Evolutionary conservation across 2,888 invertebrate species (phyloP).

Genomic region (Gnatocerus cornutus): DNA sequence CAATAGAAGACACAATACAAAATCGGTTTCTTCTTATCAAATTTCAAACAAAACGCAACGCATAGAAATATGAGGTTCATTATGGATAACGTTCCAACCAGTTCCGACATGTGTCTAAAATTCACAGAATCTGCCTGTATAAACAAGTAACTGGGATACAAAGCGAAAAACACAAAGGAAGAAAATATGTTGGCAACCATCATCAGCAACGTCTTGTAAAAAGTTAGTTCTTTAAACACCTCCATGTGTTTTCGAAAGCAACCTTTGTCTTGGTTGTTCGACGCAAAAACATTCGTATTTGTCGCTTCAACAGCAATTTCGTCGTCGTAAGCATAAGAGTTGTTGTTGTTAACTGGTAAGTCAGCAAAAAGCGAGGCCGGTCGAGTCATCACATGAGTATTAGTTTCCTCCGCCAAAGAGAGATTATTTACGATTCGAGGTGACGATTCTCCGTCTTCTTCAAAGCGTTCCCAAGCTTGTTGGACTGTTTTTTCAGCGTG

Average conservation of each 20-base stretch:
- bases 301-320: slow-evolving; percentile 51
- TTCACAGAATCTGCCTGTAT: slow-evolving; percentile 59
- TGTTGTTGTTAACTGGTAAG: slow-evolving; percentile 72
- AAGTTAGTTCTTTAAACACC: slow-evolving; percentile 66
- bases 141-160: slow-evolving; percentile 74
- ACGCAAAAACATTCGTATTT: slow-evolving; percentile 63
- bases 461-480: slow-evolving; percentile 58
- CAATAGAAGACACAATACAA: slow-evolving; percentile 70
- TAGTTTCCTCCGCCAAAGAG: slow-evolving; percentile 54
- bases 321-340: slow-evolving; percentile 66
- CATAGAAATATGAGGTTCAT: slow-evolving; percentile 61
- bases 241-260: slow-evolving; percentile 51
- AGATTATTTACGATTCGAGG: slow-evolving; percentile 52
- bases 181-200: slow-evolving; percentile 75
- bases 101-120: slow-evolving; percentile 58
- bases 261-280: slow-evolving; percentile 50
- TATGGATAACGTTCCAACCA: slow-evolving; percentile 63
- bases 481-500: slow-evolving; percentile 40
- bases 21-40: slow-evolving; percentile 63
- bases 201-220: slow-evolving; percentile 75
- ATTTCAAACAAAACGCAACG: slow-evolving; percentile 62
- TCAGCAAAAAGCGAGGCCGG: slow-evolving; percentile 73
- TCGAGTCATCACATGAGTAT: slow-evolving; percentile 53
- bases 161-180: slow-evolving; percentile 72
- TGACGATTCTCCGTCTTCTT: slow-evolving; percentile 53